Percentiles rank a stretch among this genome's conserved stretches.
These are phyloP conservation scores for Pelochelys cantorii DNA, from an alignment of 2,797 vertebrate genomes.

Conservation along the genomic window DNA sequence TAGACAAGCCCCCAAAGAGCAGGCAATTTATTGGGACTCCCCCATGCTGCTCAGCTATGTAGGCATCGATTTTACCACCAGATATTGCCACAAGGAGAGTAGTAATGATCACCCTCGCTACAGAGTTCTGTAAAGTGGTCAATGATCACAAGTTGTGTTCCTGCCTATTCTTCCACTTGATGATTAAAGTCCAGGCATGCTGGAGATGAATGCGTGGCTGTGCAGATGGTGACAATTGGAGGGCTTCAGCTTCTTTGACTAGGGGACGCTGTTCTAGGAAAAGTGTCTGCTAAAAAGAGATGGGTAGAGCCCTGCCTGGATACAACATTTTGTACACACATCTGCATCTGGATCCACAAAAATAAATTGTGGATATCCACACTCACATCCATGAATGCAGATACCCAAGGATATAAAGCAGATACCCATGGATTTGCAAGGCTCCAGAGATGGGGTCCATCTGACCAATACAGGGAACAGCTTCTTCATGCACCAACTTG, in stretches of 20 bases:
- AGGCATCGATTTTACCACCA: not conserved
- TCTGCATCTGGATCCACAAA: too few relatives aligned
- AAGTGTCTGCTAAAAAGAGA: not conserved
- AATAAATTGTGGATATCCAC: too few relatives aligned
- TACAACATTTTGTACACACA: too few relatives aligned
- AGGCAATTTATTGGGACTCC: not conserved
- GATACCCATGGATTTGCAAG: too few relatives aligned
- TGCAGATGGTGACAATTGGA: not conserved
- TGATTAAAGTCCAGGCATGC: not conserved
- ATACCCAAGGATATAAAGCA: too few relatives aligned
- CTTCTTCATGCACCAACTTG: not conserved
- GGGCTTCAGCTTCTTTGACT: not conserved
- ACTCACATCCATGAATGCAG: too few relatives aligned
- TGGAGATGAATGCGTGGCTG: not conserved
- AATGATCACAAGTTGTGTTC: not conserved
- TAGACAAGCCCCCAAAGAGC: too few relatives aligned
- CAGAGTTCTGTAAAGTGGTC: not conserved
- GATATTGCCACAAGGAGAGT: not conserved
- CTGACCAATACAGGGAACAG: not conserved
- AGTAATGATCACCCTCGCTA: not conserved
- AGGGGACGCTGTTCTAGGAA: not conserved
- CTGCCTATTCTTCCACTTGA: not conserved
- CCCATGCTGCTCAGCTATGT: not conserved
- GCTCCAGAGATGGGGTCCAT: not conserved
- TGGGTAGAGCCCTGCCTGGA: too few relatives aligned